A percentile compares a stretch with the other conserved stretches of the same genome.
Evolutionary conservation across 2,888 invertebrate genomes (phyloP).

Genomic region (Acholoe squamosa): DNA sequence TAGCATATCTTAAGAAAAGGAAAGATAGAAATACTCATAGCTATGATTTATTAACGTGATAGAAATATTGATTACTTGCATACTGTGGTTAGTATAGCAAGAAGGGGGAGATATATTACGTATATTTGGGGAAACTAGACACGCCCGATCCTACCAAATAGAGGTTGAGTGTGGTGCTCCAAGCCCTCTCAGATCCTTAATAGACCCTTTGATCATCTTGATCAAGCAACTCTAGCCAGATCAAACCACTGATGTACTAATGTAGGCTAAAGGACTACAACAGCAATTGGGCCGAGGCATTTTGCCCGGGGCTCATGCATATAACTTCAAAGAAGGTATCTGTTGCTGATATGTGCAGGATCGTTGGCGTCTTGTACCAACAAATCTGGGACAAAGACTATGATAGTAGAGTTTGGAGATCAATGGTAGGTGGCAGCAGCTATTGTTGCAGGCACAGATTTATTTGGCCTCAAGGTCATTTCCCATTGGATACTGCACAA

Average conservation of each 20-base stretch:
- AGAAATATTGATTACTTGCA: background rate
- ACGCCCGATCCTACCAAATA: background rate
- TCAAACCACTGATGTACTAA: background rate
- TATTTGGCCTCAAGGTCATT: background rate
- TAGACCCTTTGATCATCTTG: constrained; percentile 4
- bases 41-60: no score
- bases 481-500: background rate
- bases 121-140: background rate
- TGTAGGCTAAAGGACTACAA: background rate
- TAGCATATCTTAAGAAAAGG: no score
- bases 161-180: background rate
- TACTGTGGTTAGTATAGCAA: background rate
- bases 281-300: background rate
- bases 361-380: background rate
- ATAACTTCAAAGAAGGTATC: background rate
- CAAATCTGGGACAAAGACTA: background rate
- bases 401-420: background rate
- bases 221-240: background rate
- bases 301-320: background rate
- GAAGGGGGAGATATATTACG: background rate
- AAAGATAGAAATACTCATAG: no score
- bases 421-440: background rate
- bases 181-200: background rate
- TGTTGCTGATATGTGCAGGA: background rate
- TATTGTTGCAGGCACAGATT: background rate